These are phyloP conservation scores for Onychorhynchus coronatus DNA, from an alignment of 2,113 vertebrate species.

Conservation along the genomic window DNA sequence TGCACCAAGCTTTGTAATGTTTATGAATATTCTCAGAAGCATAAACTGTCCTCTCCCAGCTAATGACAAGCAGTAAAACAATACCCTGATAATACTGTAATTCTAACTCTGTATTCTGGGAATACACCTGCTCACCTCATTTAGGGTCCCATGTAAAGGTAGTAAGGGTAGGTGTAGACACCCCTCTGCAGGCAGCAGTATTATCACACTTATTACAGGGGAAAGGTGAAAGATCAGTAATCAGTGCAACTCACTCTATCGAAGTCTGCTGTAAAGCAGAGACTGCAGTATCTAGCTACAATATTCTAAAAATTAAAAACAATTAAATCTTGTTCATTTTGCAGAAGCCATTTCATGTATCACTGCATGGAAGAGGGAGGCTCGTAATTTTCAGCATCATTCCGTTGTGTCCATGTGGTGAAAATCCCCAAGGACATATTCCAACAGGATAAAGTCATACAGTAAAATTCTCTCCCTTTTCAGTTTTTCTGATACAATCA, in stretches of 20 bases:
- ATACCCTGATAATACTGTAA: not conserved
- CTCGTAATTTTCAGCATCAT: not conserved
- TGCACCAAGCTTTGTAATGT: not conserved
- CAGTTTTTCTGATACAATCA: not conserved
- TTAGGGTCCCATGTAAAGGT: not conserved
- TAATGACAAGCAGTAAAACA: not conserved
- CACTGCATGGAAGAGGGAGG: not conserved
- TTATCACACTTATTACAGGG: not conserved
- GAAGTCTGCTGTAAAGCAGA: not conserved
- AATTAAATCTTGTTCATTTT: not conserved
- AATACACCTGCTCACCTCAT: accelerated
- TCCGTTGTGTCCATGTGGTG: not conserved
- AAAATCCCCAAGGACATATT: not conserved
- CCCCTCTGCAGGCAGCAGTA: not conserved
- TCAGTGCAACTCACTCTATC: not conserved
- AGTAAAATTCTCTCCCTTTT: not conserved
- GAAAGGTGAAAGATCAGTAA: not conserved
- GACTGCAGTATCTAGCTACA: not conserved
- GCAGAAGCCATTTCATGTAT: not conserved
- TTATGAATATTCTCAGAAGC: not conserved
- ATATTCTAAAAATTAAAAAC: not conserved
- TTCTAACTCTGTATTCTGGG: not conserved
- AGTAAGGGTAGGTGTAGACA: no score
- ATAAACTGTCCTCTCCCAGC: not conserved
- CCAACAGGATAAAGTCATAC: not conserved